Conservation (phyloP, 2,797 vertebrate genomes). For the Nasua narica region DNA sequence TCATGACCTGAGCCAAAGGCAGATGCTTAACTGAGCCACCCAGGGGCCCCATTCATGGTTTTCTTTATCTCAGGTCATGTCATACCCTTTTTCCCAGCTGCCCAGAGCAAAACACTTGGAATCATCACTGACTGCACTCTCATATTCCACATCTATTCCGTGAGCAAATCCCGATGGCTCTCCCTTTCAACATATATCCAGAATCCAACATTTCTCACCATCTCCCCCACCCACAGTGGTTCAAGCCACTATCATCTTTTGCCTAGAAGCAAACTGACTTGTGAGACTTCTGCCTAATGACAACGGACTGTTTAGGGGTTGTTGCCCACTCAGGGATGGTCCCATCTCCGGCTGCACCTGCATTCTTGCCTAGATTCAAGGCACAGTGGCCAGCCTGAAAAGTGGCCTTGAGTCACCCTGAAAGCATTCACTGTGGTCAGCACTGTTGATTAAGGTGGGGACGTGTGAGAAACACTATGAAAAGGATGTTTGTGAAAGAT, state of each 20-base stretch:
- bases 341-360: neutral
- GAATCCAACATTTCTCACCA: neutral
- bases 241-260: neutral
- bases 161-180: neutral
- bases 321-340: neutral
- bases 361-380: neutral
- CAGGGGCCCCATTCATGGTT: no score
- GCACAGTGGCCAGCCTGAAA: neutral
- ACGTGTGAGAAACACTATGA: conserved; percentile 31
- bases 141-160: neutral
- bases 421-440: neutral
- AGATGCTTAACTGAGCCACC: neutral
- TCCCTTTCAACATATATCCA: neutral
- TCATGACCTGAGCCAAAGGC: neutral
- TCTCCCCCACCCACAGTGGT: neutral
- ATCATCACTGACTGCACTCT: neutral
- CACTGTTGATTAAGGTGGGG: conserved; percentile 26
- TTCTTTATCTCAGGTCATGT: neutral
- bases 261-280: neutral
- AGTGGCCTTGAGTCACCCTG: conserved; percentile 46
- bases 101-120: neutral
- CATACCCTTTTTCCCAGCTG: neutral
- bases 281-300: neutral
- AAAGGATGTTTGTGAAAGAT: conserved; percentile 13
- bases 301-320: neutral